These are phyloP conservation scores for Zaprionus camerounensis DNA, from an alignment of 1,140 invertebrate genomes.

Conservation along the genomic window DNA sequence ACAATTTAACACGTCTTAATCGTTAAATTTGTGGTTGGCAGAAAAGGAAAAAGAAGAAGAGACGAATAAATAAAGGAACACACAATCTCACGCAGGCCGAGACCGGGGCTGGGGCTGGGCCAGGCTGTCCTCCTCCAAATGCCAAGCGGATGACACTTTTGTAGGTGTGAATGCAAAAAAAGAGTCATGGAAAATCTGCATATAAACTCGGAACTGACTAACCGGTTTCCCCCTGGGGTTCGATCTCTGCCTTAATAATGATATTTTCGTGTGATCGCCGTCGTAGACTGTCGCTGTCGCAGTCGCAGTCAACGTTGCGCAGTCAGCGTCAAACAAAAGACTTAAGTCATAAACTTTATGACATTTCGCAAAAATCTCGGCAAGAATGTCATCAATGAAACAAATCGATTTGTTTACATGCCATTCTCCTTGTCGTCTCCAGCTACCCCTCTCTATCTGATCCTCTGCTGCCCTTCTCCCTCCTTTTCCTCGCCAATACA, in stretches of 20 bases:
- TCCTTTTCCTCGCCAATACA: constrained; percentile 32
- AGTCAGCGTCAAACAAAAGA: constrained; percentile 74
- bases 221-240: constrained; percentile 54
- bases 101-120: neutral
- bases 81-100: neutral
- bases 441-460: neutral
- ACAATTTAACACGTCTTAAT: constrained; percentile 84
- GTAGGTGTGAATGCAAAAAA: constrained; percentile 80
- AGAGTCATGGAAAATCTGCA: constrained; percentile 55
- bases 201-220: constrained; percentile 48
- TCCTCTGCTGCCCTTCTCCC: constrained; percentile 1
- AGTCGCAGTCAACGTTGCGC: constrained; percentile 33
- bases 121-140: constrained; percentile 47
- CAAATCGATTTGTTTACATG: constrained; percentile 84
- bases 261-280: constrained; percentile 63
- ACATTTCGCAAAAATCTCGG: constrained; percentile 82
- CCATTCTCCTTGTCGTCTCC: constrained; percentile 47
- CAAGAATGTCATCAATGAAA: constrained; percentile 84
- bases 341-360: constrained; percentile 84
- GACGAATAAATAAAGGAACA: constrained; percentile 27
- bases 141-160: constrained; percentile 82
- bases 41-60: constrained; percentile 33
- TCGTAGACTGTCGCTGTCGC: constrained; percentile 5
- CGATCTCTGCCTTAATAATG: constrained; percentile 77
- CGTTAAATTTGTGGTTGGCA: constrained; percentile 82